Conservation (phyloP, 2,797 vertebrate genomes). For the Thunnus albacares region DNA sequence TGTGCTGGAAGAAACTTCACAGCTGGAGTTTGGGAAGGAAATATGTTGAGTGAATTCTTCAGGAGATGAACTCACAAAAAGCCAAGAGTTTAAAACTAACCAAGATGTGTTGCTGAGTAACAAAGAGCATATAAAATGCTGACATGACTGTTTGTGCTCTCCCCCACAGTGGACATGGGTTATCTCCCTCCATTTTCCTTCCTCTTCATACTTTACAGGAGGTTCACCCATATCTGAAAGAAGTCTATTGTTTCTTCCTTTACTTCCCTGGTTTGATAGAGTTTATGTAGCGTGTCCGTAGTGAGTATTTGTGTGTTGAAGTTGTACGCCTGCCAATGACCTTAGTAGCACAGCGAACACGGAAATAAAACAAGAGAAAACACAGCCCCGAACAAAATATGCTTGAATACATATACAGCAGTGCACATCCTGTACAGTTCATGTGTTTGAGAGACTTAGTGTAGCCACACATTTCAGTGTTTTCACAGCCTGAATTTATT, state of each 20-base stretch:
- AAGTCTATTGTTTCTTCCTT: conserved; percentile 55
- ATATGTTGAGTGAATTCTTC: conserved; percentile 51
- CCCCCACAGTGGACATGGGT: conserved; percentile 36
- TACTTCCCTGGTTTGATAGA: conserved; percentile 34
- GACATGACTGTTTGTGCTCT: conserved; percentile 55
- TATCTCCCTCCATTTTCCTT: conserved; percentile 38
- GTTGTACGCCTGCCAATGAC: conserved; percentile 54
- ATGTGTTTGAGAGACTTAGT: conserved; percentile 59
- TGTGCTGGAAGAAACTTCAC: conserved; percentile 56
- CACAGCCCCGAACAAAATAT: conserved; percentile 43
- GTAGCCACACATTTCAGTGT: conserved; percentile 57
- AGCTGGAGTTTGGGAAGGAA: conserved; percentile 58
- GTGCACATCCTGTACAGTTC: conserved; percentile 46
- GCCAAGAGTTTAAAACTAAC: conserved; percentile 55
- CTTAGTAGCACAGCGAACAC: conserved; percentile 38
- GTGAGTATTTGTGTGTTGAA: conserved; percentile 36
- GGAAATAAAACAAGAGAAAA: conserved; percentile 55
- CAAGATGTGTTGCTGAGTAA: conserved; percentile 56
- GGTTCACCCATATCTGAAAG: conserved; percentile 48
- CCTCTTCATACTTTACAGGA: conserved; percentile 51
- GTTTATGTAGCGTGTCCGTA: conserved; percentile 23
- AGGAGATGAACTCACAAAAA: conserved; percentile 56
- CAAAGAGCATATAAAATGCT: conserved; percentile 66
- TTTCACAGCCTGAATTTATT: conserved; percentile 73
- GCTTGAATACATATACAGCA: conserved; percentile 54